Evolutionary conservation across 2,797 vertebrate genomes (phyloP).

Genomic region (Argyrosomus regius): DNA sequence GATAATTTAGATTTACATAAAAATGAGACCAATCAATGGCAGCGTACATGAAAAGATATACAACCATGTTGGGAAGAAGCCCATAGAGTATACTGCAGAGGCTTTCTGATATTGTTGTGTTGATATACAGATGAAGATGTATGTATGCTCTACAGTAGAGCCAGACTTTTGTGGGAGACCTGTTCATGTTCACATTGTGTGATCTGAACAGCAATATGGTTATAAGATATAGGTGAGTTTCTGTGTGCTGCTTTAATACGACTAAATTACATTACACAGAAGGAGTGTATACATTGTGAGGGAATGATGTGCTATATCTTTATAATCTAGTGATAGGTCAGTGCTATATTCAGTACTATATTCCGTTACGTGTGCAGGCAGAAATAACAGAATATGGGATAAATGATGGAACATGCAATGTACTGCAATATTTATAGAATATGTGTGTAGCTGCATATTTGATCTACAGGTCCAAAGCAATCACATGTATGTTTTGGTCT

Average conservation of each 20-base stretch:
- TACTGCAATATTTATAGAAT: constrained; percentile 17
- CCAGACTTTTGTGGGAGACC: not conserved
- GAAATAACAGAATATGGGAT: not conserved
- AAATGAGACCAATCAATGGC: not conserved
- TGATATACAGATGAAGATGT: not conserved
- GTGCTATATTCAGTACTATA: not conserved
- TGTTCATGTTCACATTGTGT: not conserved
- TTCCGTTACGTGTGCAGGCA: not conserved
- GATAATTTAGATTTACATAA: constrained; percentile 4
- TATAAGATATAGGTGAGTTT: not conserved
- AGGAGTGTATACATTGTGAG: not conserved
- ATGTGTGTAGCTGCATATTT: constrained; percentile 15
- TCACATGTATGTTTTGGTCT: not conserved
- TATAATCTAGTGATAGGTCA: not conserved
- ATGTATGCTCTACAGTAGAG: not conserved
- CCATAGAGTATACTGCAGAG: not conserved
- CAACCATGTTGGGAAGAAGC: not conserved
- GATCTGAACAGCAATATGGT: not conserved
- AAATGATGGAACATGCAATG: constrained; percentile 5
- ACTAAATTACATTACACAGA: not conserved
- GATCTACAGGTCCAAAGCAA: not conserved
- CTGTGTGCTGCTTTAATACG: not conserved
- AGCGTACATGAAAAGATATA: not conserved
- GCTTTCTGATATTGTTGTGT: not conserved
- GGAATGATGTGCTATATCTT: not conserved